Conservation (phyloP, 2,888 invertebrate species). For the Drosophila antonietae region DNA sequence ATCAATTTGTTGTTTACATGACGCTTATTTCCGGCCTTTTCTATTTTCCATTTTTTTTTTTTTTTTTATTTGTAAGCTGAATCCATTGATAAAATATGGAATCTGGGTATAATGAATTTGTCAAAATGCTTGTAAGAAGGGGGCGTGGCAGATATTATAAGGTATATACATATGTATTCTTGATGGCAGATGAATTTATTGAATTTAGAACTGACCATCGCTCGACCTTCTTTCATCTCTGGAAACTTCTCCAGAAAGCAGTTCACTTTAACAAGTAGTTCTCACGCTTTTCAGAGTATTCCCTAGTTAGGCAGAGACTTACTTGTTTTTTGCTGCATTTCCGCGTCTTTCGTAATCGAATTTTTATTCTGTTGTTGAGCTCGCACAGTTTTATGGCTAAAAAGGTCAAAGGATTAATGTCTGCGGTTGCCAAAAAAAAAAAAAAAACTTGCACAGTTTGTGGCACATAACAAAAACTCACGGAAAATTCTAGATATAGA, state of each 20-base stretch:
- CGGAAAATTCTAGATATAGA: neutral
- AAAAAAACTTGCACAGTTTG: constrained; percentile 29
- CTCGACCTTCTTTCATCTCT: too few relatives aligned
- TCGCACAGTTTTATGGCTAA: constrained; percentile 33
- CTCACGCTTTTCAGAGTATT: neutral
- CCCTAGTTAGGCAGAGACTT: neutral
- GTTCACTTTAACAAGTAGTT: too few relatives aligned
- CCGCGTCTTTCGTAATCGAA: constrained; percentile 63
- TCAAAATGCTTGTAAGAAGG: neutral
- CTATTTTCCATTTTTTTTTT: neutral
- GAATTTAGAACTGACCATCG: too few relatives aligned
- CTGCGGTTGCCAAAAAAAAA: constrained; percentile 26
- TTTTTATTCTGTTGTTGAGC: constrained; percentile 46
- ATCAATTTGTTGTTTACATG: constrained; percentile 61
- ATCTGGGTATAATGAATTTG: neutral
- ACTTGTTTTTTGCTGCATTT: constrained; percentile 29
- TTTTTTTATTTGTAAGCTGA: neutral
- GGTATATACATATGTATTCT: neutral
- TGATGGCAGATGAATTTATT: too few relatives aligned
- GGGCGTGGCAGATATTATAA: neutral
- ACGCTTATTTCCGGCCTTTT: constrained; percentile 27
- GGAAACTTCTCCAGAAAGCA: too few relatives aligned
- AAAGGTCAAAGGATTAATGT: constrained; percentile 53
- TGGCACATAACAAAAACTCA: neutral
- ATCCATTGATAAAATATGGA: neutral